A percentile compares a stretch with the other conserved stretches of the same genome.
Conservation (phyloP, 2,113 vertebrate genomes). For the Saguinus midas region DNA sequence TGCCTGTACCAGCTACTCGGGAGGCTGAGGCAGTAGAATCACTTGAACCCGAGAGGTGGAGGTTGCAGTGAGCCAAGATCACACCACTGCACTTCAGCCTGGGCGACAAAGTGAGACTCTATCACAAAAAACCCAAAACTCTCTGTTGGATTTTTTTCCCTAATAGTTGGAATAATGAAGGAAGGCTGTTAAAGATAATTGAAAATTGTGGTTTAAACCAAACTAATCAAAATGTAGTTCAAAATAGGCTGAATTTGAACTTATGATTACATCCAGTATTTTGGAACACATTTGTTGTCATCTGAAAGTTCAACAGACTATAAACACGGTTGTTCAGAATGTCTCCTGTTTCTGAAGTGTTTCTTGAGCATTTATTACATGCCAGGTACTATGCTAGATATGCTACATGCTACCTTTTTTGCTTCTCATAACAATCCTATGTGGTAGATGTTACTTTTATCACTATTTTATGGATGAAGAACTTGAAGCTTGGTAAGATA, state of each 20-base stretch:
- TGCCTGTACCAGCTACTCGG: too few species aligned
- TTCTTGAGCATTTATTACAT: neutral
- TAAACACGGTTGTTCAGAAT: neutral
- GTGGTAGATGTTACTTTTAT: neutral
- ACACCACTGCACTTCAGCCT: too few species aligned
- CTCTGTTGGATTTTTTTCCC: neutral
- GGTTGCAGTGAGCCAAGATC: too few species aligned
- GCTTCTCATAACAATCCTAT: rapidly evolving
- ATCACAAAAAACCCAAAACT: too few species aligned
- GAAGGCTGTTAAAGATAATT: neutral
- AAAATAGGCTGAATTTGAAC: neutral
- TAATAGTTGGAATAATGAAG: neutral
- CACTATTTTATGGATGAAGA: too few species aligned
- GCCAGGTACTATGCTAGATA: neutral
- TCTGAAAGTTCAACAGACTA: neutral
- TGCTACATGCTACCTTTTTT: rapidly evolving
- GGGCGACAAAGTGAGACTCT: too few species aligned
- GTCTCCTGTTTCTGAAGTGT: neutral
- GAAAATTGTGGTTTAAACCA: neutral
- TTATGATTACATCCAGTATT: neutral
- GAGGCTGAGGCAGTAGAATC: too few species aligned
- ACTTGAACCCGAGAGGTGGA: too few species aligned
- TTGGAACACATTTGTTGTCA: neutral
- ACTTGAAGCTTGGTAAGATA: neutral
- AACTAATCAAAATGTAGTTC: neutral